phyloP scores from a whole-genome alignment of 1,140 invertebrate species.

The Subanguina moxae region DNA sequence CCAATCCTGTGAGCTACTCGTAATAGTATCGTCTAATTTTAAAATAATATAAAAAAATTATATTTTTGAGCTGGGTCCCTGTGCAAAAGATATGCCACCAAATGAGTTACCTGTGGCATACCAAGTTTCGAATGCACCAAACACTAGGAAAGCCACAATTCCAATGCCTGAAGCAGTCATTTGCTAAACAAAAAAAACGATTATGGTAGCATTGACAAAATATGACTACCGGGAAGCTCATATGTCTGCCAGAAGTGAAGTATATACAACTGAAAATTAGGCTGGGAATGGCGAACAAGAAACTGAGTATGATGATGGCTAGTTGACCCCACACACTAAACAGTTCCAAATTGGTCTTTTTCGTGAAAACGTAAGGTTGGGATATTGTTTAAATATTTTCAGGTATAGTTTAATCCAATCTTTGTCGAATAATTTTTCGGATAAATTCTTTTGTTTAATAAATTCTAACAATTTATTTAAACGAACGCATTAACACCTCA shows the following conservation, averaged over 20 bases:
- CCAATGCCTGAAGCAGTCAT: slow-evolving; percentile 41
- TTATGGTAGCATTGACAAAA: neutral
- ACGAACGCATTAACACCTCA: no score
- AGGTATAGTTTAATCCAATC: no score
- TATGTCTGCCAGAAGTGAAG: slow-evolving; percentile 42
- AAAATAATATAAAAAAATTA: no score
- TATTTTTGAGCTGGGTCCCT: neutral
- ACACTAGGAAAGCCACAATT: slow-evolving; percentile 54
- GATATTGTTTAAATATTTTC: no score
- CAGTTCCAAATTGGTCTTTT: slow-evolving; percentile 17
- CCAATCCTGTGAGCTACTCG: no score
- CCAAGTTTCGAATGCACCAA: slow-evolving; percentile 59
- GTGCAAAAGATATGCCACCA: no score
- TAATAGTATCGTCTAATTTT: no score
- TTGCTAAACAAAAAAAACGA: slow-evolving; percentile 45
- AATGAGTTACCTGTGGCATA: slow-evolving; percentile 48
- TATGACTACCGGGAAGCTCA: slow-evolving; percentile 37
- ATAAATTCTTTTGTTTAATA: no score
- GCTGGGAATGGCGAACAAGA: slow-evolving; percentile 52
- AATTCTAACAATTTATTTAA: no score
- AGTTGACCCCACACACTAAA: slow-evolving; percentile 58
- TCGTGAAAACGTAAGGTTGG: slow-evolving; percentile 6
- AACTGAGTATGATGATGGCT: slow-evolving; percentile 55
- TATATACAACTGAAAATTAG: slow-evolving; percentile 55
- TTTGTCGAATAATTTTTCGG: no score